phyloP scores from a whole-genome alignment of 2,888 invertebrate species.

The Agapostemon virescens region DNA sequence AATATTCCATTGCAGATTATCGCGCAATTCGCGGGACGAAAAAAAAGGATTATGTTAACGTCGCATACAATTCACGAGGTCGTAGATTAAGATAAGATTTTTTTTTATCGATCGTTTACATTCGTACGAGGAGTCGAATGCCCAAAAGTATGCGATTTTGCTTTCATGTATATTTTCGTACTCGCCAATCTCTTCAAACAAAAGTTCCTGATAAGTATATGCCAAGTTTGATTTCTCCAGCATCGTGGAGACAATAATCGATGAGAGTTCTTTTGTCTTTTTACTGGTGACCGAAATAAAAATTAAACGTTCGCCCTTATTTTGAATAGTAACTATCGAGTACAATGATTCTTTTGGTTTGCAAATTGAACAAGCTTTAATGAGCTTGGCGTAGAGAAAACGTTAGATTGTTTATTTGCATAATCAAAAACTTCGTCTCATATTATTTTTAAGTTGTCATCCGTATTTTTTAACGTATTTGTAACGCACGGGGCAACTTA shows the following conservation, averaged over 20 bases:
- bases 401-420: not conserved
- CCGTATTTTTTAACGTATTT: not conserved
- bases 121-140: constrained; percentile 15
- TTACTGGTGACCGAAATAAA: not conserved
- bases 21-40: not conserved
- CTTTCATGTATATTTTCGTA: not conserved
- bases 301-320: not conserved
- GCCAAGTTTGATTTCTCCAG: not conserved
- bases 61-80: constrained; percentile 37
- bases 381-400: not conserved
- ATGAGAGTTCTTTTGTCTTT: not conserved
- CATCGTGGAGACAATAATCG: not conserved
- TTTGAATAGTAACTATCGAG: not conserved
- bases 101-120: constrained; percentile 37
- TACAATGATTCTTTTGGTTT: not conserved
- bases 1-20: constrained; percentile 35
- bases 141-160: constrained; percentile 24
- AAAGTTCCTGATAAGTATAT: constrained; percentile 15
- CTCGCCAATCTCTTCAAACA: not conserved
- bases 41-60: constrained; percentile 11
- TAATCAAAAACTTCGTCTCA: not conserved
- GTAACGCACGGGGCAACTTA: constrained; percentile 43
- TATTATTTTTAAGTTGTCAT: not conserved
- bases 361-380: not conserved
- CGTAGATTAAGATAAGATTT: constrained; percentile 51